Base-by-base conservation (phyloP, 2,888 invertebrate species). In the Rhingia campestris region DNA sequence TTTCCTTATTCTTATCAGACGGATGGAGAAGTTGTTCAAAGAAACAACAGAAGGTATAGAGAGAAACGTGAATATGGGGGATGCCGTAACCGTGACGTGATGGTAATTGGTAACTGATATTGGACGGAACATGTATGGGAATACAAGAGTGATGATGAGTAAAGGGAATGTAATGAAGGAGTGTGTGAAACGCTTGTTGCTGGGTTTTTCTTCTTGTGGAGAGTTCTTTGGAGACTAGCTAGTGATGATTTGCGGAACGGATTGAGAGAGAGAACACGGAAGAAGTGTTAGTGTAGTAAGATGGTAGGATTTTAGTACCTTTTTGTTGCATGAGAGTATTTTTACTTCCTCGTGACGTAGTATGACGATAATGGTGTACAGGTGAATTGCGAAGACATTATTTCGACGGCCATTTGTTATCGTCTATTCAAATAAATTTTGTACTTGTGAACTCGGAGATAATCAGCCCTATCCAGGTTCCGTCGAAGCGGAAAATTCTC, bases 101-200 rank as follows among this genome's bases (percentile, higher is more conserved):
- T 22, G 22, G 22, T 22, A 22, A 22, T 22, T 22, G 22, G 22
- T 22, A 22, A 22, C 22, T n/a, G n/a, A 22, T 22, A 22, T 22
- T 22, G 22, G 32, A 1, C 54, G 32, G 7, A 37, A 37, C 3
- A 32, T 9, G 14, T 0, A 4, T 41, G 37, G 14, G 14, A 33
- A 41, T 30, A 49, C 9, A 2, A 32, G 30, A 5, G 10, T 30
- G 10, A n/a, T 9, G 39, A 53, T 35, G 14, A n/a, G 3, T 32
- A 10, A n/a, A 61, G 39, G 39, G 10, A 39, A 12, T 0, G 12
- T 10, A 4, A 67, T 12, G 32, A 45, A 76, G 45, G 59, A 66
- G 41, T 58, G 35, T 12, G 12, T 66, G 1, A 6, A 53, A 66
- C 66, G 64, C 72, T 73, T 79, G 73, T 79, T 79, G 79, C 72